Conservation (phyloP, 2,888 invertebrate genomes). For the Glyphotaelius pellucidus region DNA sequence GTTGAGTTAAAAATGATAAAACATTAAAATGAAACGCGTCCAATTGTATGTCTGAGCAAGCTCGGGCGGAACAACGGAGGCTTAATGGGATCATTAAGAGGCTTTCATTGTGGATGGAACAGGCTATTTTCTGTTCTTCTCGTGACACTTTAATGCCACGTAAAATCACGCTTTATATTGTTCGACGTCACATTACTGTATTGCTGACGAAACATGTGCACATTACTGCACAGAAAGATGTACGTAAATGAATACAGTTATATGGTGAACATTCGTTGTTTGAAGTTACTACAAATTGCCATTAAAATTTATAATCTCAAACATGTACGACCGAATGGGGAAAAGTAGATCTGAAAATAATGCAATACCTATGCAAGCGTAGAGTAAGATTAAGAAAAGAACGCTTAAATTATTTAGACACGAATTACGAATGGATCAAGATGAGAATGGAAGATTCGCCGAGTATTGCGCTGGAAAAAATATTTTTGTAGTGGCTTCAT, state of each 20-base stretch:
- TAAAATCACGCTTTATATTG: not conserved
- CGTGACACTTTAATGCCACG: not conserved
- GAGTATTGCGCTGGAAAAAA: too few relatives aligned
- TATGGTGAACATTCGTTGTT: not conserved
- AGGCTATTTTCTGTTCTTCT: not conserved
- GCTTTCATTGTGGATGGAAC: not conserved
- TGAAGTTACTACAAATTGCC: not conserved
- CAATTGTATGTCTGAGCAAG: not conserved
- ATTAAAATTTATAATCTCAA: not conserved
- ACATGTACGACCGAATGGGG: not conserved
- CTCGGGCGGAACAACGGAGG: not conserved
- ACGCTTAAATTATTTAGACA: too few relatives aligned
- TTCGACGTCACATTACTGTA: not conserved
- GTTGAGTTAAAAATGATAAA: not conserved
- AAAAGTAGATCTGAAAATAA: not conserved
- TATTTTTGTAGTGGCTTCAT: too few relatives aligned
- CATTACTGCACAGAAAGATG: not conserved
- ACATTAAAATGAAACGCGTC: not conserved
- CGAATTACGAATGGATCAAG: too few relatives aligned
- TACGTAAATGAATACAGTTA: not conserved
- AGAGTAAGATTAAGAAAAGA: not conserved
- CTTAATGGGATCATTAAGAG: not conserved
- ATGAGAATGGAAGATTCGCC: too few relatives aligned
- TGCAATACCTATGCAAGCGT: not conserved
- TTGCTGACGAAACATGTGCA: not conserved